Base-by-base conservation (phyloP, 2,113 vertebrate species). In the Lampris megalopsis region DNA sequence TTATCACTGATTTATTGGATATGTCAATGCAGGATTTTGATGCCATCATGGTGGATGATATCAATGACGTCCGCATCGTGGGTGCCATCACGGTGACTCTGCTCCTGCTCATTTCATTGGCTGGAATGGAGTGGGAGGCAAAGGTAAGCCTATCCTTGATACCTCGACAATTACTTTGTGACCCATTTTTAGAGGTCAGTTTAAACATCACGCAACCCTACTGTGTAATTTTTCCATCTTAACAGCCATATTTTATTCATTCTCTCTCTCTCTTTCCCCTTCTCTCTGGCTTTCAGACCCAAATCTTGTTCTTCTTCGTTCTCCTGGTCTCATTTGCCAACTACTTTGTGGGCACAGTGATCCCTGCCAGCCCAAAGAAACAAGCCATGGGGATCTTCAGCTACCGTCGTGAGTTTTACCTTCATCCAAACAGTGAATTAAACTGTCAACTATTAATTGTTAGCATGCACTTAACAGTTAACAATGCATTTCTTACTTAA, bases 81-180 rank as follows among this genome's bases (percentile, higher is more conserved):
- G 92, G 91, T 0, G 73, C 93, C 50, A 73, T 94, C 76, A 95
- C 92, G 0, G 59, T 94, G 60, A 94, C 89, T 0, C 0, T 83
- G 42, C 90, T 95, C 47, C 84, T 94, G 35, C 61, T 92, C 45
- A 87, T 95, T 35, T 91, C 90, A 35, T 38, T 94, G 80, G 93
- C 92, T 61, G 91, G 93, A 63, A 90, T 95, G 90, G 91, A 93
- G 75, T 94, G 94, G 94, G 91, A 93, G 65, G 90, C 92, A 6
- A 94, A 94, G 91, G 92, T 92, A 75, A 69, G 47, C 8, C 5
- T n/a, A 5, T 41, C 4, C 8, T 35, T n/a, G 35, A 63, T 58
- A 9, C n/a, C n/a, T 24, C 24, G 24, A 24, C 24, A 24, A 24
- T 24, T 24, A 24, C 24, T 24, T 24, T 24, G 24, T 24, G 24